Evolutionary conservation across 2,888 invertebrate genomes (phyloP).

Genomic region (Tricholauxania praeusta): DNA sequence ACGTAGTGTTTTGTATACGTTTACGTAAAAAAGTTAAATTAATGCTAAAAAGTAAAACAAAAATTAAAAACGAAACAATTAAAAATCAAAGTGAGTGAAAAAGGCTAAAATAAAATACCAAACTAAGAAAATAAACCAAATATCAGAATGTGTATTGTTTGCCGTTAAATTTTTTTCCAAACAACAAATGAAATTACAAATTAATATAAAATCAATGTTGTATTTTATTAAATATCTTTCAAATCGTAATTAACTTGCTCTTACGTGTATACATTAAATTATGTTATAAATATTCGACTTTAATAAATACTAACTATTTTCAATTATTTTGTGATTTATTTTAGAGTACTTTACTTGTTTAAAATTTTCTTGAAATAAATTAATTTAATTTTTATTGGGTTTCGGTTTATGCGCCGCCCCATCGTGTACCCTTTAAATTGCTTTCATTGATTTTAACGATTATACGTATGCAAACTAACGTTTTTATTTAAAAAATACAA

Average conservation of each 20-base stretch:
- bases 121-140: constrained; percentile 36
- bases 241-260: neutral
- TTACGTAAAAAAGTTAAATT: constrained; percentile 31
- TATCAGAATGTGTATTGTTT: constrained; percentile 29
- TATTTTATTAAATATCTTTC: neutral
- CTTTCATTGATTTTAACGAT: too few species aligned
- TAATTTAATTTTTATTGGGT: too few species aligned
- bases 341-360: too few species aligned
- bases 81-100: neutral
- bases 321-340: neutral
- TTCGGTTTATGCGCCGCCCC: too few species aligned
- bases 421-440: too few species aligned
- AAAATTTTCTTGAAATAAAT: too few species aligned
- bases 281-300: constrained; percentile 15
- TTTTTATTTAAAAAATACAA: too few species aligned
- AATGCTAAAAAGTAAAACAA: constrained; percentile 19
- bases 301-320: neutral
- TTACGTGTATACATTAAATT: constrained; percentile 6
- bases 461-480: too few species aligned
- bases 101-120: constrained; percentile 26
- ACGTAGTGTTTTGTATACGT: constrained; percentile 29
- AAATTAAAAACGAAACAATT: neutral
- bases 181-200: neutral
- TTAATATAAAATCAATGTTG: neutral
- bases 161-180: constrained; percentile 4